Evolutionary conservation across 1,140 invertebrate genomes (phyloP).

Genomic region (Bombus polaris): DNA sequence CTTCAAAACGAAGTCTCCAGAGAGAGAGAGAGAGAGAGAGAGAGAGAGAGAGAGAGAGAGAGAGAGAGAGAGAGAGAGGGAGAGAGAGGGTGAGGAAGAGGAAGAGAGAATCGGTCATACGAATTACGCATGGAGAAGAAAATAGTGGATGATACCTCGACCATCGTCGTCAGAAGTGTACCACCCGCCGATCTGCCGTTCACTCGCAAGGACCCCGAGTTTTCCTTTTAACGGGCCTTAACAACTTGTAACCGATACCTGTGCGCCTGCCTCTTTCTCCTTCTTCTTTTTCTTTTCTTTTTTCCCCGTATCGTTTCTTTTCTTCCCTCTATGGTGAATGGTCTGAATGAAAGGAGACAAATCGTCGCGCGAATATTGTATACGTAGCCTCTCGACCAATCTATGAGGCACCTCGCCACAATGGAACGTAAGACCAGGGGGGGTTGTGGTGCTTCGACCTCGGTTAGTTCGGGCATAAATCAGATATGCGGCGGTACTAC

Average conservation of each 20-base stretch:
- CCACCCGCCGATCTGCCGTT: slow-evolving; percentile 37
- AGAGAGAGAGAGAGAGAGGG: background rate
- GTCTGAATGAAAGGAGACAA: slow-evolving; percentile 50
- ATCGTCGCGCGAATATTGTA: slow-evolving; percentile 58
- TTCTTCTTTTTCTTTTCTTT: background rate
- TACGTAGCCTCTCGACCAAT: slow-evolving; percentile 12
- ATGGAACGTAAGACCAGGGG: slow-evolving; percentile 34
- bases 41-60: background rate
- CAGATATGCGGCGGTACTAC: slow-evolving; percentile 37
- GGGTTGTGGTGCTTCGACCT: slow-evolving; percentile 25
- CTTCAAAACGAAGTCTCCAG: background rate
- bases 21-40: background rate
- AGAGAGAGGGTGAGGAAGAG: background rate
- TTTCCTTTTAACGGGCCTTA: slow-evolving; percentile 67
- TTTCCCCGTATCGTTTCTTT: background rate
- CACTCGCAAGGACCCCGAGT: slow-evolving; percentile 14
- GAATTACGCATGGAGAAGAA: slow-evolving; percentile 54
- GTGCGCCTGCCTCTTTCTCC: background rate
- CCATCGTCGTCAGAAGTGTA: slow-evolving; percentile 1
- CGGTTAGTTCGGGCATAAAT: slow-evolving; percentile 46
- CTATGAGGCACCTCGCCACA: slow-evolving; percentile 38
- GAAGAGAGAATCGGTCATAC: slow-evolving; percentile 4
- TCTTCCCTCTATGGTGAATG: slow-evolving; percentile 12
- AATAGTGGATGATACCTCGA: slow-evolving; percentile 36
- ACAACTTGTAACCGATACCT: slow-evolving; percentile 74